phyloP scores from a whole-genome alignment of 2,888 invertebrate species.

The Gryllus longicercus region DNA sequence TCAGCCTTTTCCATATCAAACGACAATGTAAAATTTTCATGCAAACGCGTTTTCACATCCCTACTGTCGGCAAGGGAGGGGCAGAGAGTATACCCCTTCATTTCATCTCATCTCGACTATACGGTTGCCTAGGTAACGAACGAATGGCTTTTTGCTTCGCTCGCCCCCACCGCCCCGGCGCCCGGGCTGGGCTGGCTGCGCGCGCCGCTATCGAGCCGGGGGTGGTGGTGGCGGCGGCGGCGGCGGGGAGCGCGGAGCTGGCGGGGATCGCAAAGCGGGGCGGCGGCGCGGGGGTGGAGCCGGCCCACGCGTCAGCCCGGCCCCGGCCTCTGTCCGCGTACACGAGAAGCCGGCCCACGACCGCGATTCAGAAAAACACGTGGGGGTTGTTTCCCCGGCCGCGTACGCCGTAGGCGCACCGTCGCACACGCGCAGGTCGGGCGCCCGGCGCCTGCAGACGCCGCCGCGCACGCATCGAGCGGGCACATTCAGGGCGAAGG shows the following conservation, averaged over 20 bases:
- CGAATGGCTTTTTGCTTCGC: slow-evolving; percentile 27
- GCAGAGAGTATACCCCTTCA: background rate
- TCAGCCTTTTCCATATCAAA: slow-evolving; percentile 18
- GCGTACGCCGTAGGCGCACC: no score
- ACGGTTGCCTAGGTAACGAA: slow-evolving; percentile 28
- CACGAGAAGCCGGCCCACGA: background rate
- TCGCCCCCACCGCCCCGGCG: slow-evolving; percentile 12
- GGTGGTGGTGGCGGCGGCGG: slow-evolving; percentile 45
- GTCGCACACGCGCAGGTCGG: no score
- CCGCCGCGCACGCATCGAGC: no score
- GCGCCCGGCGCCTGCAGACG: no score
- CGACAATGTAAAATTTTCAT: slow-evolving; percentile 18
- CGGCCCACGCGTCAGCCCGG: no score
- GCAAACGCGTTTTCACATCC: background rate
- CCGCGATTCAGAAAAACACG: slow-evolving; percentile 1
- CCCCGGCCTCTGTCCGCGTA: no score
- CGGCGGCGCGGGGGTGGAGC: slow-evolving; percentile 19
- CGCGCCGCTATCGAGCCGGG: slow-evolving; percentile 52
- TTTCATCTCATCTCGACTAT: slow-evolving; percentile 8
- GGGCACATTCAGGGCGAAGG: no score
- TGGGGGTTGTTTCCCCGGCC: background rate
- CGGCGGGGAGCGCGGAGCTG: background rate
- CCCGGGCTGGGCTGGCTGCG: slow-evolving; percentile 35
- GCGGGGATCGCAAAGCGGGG: slow-evolving; percentile 22
- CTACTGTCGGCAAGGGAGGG: background rate